Evolutionary conservation across 2,888 invertebrate species (phyloP), one percentile per base, ranked within the genome.

Genomic region (Stictocephala bisonia): DNA sequence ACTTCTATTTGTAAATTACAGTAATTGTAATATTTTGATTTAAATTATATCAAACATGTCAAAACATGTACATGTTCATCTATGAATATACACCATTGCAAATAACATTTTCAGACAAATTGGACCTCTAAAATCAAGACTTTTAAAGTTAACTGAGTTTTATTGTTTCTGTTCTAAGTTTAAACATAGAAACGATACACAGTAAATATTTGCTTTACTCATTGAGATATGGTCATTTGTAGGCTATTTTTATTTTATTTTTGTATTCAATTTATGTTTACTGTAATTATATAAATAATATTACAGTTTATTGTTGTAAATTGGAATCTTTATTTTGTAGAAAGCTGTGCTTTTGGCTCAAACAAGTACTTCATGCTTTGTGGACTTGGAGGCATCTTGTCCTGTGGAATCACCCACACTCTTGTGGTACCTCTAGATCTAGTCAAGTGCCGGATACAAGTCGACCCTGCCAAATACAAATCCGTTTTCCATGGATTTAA

Each of bases 341-440:
- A 93, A 83, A 93, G 93, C 69, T 95, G 94, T 83, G 96, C 95
- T 84, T 97, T 95, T 86, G 99, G 95, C 31, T 96, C 96, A 0
- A 84, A 87, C 76, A 92, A 96, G 82, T 99, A 95, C 85, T 99
- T 94, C 85, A 88, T 91, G 44, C 88, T 96, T 50, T 99, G 99
- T 85, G 97, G 97, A 60, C 86, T 99, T 80, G 98, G 98, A 76
- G 99, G 82, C 24, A 80, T 82, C 69, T 82, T 90, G 35, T 89
- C 89, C 69, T 89, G 93, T 86, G 96, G 96, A 82, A 85, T 95
- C 80, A 97, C 96, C 29, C 97, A 97, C 86, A 95, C 96, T 24
- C 91, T 94, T 79, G 90, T 99, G 68, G 97, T 97, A 15, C 99
- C 99, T 2, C 88, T 99, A 78, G 99, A 99, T 88, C 87, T 97